Base-by-base conservation (phyloP, 2,888 invertebrate species). In the Philaethria dido region DNA sequence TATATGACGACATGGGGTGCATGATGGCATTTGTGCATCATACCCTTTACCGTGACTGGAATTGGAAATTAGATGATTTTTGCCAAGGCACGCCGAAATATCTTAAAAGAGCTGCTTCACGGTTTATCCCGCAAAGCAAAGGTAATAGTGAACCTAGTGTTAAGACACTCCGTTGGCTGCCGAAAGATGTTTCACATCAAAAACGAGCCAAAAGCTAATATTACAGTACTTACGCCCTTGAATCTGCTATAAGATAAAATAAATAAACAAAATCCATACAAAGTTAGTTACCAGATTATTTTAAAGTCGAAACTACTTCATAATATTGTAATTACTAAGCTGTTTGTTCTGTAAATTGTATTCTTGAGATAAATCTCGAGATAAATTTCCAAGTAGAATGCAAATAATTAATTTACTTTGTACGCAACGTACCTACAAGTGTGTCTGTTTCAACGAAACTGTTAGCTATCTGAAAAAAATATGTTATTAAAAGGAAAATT, bases 181-280 rank as follows among this genome's bases (percentile, higher is more conserved):
- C n/a, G n/a, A n/a, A n/a, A n/a, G n/a, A n/a, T n/a, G n/a, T n/a
- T n/a, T n/a, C n/a, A n/a, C n/a, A n/a, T n/a, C n/a, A n/a, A n/a
- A n/a, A n/a, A n/a, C n/a, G n/a, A n/a, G n/a, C n/a, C 14, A 22
- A 48, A 48, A 16, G 22, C 20, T 22, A 16, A 16, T 0, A n/a
- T n/a, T 25, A 29, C 16, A 29, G 16, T 29, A 52, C 29, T 33
- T 16, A 18, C 13, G 33, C 5, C 52, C 29, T 16, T 29, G 16
- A 52, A 52, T 52, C 77, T 74, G 80, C 79, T 79, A 81, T 81
- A 84, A 85, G 84, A 84, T 86, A 82, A 85, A 77, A 77, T 80
- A 80, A 83, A 82, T 82, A 86, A 85, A 86, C 86, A 87, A 83
- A 83, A 81, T 79, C 84, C 77, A 78, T 79, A 78, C 79, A 79